Evolutionary conservation across 1,140 invertebrate species (phyloP).

Genomic region (Meloidogyne exigua): DNA sequence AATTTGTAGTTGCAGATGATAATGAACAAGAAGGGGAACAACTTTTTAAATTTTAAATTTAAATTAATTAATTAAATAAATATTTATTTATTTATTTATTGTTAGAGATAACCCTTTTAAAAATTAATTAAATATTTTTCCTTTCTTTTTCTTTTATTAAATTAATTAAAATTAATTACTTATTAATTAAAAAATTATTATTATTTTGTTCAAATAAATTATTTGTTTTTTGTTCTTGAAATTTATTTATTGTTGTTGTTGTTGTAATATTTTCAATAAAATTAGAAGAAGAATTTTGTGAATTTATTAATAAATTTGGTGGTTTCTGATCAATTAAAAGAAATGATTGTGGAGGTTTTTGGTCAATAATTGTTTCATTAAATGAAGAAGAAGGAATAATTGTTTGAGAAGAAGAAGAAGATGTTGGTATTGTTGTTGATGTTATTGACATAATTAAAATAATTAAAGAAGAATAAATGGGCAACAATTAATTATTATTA

Average conservation of each 20-base stretch:
- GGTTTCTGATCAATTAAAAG: conserved; percentile 7
- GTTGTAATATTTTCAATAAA: background rate
- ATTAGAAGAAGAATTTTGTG: background rate
- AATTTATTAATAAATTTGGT: background rate
- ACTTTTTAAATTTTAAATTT: too few relatives aligned
- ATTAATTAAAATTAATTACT: background rate
- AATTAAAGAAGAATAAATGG: background rate
- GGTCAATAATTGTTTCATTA: background rate
- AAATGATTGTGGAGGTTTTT: conserved; percentile 7
- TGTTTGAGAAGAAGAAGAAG: conserved; percentile 5
- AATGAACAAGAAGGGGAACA: background rate
- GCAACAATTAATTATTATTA: background rate
- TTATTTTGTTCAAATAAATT: background rate
- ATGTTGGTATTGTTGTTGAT: background rate
- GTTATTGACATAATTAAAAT: too few relatives aligned
- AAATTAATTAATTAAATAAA: background rate
- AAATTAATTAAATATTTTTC: too few relatives aligned
- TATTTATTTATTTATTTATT: too few relatives aligned
- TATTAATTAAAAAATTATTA: background rate
- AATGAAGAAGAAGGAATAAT: background rate
- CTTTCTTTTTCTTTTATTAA: too few relatives aligned
- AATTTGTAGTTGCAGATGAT: background rate
- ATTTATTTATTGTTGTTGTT: too few relatives aligned
- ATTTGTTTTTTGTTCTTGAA: background rate
- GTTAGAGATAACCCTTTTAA: too few relatives aligned